Percentiles rank a stretch among this genome's conserved stretches.
Evolutionary conservation across 2,888 invertebrate genomes (phyloP).

Genomic region (Philereme transversata): DNA sequence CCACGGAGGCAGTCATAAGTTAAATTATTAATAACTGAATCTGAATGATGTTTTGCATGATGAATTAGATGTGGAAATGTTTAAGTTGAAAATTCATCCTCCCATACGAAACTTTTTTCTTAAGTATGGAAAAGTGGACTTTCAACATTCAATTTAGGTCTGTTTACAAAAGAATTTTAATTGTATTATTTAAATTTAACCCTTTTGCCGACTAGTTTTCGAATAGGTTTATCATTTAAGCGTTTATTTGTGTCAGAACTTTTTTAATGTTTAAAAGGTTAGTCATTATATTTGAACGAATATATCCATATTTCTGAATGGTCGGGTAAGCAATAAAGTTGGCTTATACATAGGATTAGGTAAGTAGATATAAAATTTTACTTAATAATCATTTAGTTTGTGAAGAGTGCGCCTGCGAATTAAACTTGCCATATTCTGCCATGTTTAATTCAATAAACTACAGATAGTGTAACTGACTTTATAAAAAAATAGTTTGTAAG

Average conservation of each 20-base stretch:
- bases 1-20: too few relatives aligned
- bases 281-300: constrained; percentile 20
- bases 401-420: constrained; percentile 51
- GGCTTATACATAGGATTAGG: constrained; percentile 3
- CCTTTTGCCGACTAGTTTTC: too few relatives aligned
- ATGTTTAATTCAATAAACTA: constrained; percentile 68
- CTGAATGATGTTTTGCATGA: too few relatives aligned
- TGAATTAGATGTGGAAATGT: too few relatives aligned
- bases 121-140: too few relatives aligned
- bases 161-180: too few relatives aligned
- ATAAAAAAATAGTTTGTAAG: not conserved
- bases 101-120: too few relatives aligned
- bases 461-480: not conserved
- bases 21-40: too few relatives aligned
- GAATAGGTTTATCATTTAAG: not conserved
- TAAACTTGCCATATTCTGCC: constrained; percentile 79
- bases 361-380: constrained; percentile 3
- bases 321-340: constrained; percentile 21
- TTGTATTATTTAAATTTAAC: too few relatives aligned
- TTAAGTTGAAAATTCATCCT: too few relatives aligned
- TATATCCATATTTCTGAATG: constrained; percentile 31
- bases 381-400: not conserved
- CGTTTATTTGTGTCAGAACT: not conserved
- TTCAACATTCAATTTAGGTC: too few relatives aligned
- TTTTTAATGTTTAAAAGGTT: not conserved